Evolutionary conservation across 2,888 invertebrate genomes (phyloP), one percentile per base, ranked within the genome.

Genomic region (Hydropsyche betteni): DNA sequence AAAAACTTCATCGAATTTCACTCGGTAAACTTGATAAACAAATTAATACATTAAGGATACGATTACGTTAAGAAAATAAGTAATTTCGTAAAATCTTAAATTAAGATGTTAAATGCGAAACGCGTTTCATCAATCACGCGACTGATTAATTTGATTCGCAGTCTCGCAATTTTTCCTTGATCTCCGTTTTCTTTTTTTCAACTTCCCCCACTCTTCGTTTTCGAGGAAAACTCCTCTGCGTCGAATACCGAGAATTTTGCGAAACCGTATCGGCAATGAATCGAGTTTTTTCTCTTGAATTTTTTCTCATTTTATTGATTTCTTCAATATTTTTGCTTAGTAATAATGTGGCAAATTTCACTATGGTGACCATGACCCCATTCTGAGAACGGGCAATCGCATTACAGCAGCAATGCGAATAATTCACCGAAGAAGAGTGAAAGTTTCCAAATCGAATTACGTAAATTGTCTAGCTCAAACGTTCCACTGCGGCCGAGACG

Each of bases 231-330:
- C 34, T 33, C 24, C 12, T 12, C 64, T 2, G 0, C 55, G 5
- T 24, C 61, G 61, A 61, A 16, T 16, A 16, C 55, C 24, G 24
- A n/a, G 36, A 64, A 10, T 64, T 64, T 64, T 64, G 55, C 64
- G 64, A 64, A 64, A 64, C 64, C 64, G 64, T 64, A 64, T 64
- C 64, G 64, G 58, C 58, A 58, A 58, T 58, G 58, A 58, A 58
- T 58, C 34, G 44, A 16, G 10, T 61, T 24, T 61, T 33, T 44
- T 44, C 44, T 44, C 44, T 44, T 8, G 44, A 44, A 44, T 44
- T 44, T 61, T 16, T 61, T 64, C n/a, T 64, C 55, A 16, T 64
- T n/a, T 24, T 64, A 10, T 44, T 7, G 64, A 36, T 64, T 64
- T 64, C 64, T 10, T 34, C 34, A 64, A 64, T 33, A 64, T 64